Base-by-base conservation (phyloP, 2,888 invertebrate genomes). In the Diplolepis rosae region DNA sequence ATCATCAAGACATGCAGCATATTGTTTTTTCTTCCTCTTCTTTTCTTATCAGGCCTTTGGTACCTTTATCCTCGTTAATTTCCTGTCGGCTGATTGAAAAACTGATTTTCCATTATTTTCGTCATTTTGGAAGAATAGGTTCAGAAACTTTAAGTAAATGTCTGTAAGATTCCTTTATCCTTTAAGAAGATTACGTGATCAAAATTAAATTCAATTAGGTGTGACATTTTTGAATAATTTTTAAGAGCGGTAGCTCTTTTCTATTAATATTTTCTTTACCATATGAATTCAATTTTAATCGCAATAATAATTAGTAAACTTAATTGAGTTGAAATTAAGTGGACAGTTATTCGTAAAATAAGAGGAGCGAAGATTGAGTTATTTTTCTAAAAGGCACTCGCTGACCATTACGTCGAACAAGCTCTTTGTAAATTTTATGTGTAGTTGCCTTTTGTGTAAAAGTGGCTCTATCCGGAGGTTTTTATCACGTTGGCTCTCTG, bases 51-150 rank as follows among this genome's bases (percentile, higher is more conserved):
- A 32, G 35, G 22, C 35, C 35, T 11, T 13, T 13, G 15, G 22
- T 15, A 15, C 42, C 42, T 15, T 15, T 7, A 7, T 15, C 56
- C 15, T 35, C 52, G 28, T 28, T 35, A 56, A 56, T 56, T 35
- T 56, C 35, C 56, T 35, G n/a, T 56, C 35, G 24, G 22, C 22
- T 56, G 56, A 56, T 56, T 24, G 35, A 35, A 56, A 56, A 56
- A 22, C 6, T 56, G 24, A 56, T 35, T 56, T 24, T 56, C 24
- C 22, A 39, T 35, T 13, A 56, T 22, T 54, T 54, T 54, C 7
- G 6, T 1, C 15, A n/a, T 6, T 42, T 42, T 42, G 1, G 15
- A 2, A 13, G 15, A 42, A 42, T n/a, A 1, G 42, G 6, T 4
- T 6, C 13, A 2, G 42, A 15, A 15, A 15, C 6, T n/a, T n/a